Evolutionary conservation across 2,797 vertebrate species (phyloP).

Genomic region (Sparus aurata): DNA sequence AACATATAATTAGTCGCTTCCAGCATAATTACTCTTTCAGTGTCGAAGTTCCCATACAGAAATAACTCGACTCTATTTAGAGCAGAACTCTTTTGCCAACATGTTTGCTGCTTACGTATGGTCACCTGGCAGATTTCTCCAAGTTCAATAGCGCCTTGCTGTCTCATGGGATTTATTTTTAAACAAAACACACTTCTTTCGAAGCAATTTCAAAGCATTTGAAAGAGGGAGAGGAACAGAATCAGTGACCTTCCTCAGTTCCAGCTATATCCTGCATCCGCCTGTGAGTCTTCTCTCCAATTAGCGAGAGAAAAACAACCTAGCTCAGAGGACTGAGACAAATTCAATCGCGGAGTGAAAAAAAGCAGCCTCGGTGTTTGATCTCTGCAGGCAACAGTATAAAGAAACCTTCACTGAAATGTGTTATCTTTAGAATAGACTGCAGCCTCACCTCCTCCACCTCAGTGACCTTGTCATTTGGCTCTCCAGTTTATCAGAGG

Average conservation of each 20-base stretch:
- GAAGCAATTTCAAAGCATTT: slow-evolving; percentile 71
- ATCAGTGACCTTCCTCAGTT: slow-evolving; percentile 72
- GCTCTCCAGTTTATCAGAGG: slow-evolving; percentile 73
- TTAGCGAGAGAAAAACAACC: slow-evolving; percentile 82
- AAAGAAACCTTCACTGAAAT: slow-evolving; percentile 63
- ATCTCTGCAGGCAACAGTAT: slow-evolving; percentile 67
- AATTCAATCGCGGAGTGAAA: slow-evolving; percentile 64
- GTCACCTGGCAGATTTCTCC: slow-evolving; percentile 74
- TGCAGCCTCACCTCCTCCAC: slow-evolving; percentile 73
- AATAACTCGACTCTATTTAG: slow-evolving; percentile 73
- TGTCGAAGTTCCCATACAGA: slow-evolving; percentile 70
- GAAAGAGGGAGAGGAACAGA: slow-evolving; percentile 49
- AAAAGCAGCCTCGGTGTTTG: slow-evolving; percentile 64
- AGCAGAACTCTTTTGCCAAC: slow-evolving; percentile 48
- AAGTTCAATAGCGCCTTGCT: slow-evolving; percentile 38
- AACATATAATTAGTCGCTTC: slow-evolving; percentile 73
- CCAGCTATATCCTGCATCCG: slow-evolving; percentile 62
- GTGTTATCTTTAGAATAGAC: slow-evolving; percentile 73
- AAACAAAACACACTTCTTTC: slow-evolving; percentile 58
- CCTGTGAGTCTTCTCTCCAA: slow-evolving; percentile 77
- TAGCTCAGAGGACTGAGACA: slow-evolving; percentile 68
- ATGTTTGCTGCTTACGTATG: slow-evolving; percentile 49
- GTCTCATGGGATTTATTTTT: slow-evolving; percentile 61
- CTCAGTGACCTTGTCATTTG: slow-evolving; percentile 79
- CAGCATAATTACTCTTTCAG: slow-evolving; percentile 62